Base-by-base conservation (phyloP, 2,888 invertebrate genomes). In the Thymelicus acteon region DNA sequence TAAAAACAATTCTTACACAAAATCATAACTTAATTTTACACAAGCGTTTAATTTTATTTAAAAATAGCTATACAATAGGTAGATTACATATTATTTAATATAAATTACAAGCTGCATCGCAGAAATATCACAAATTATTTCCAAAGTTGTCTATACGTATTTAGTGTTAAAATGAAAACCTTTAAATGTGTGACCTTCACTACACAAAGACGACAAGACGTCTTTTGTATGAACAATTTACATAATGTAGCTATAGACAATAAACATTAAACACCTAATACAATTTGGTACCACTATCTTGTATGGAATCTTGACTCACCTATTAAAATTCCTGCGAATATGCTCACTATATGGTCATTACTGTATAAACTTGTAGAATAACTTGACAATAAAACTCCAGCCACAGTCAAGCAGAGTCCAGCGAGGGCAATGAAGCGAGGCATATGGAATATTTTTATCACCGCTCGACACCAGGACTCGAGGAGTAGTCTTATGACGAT, bases 401-500 rank as follows among this genome's bases (percentile, higher is more conserved):
- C 94, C 64, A 95, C 95, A 0, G 94, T 94, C 76, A 95, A 77
- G 77, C 95, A 95, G 48, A 95, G 90, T 5, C 95, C 95, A 2
- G 95, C 88, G 54, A 95, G 85, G 0, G 94, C 94, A 76, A 95
- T 94, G 57, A 95, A 90, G 72, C 95, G 84, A 0, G 95, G 95
- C 95, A 95, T 95, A 73, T 94, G 94, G 80, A 95, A 95, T 54
- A 89, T 87, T 74, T 92, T 93, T 74, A 95, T 94, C 65, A 96
- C 85, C 10, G 92, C 92, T 64, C 94, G 85, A 73, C 95, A 93
- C 93, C 95, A 95, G 6, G 96, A 95, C 82, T 96, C 96, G 86
- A 91, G 76, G 69, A 96, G 86, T 60, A 94, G 90, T 82, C 94
- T 92, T 75, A 95, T 94, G 10, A 95, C 94, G 47, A 94, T 87